Percentiles rank a stretch among this genome's conserved stretches.
phyloP scores from a whole-genome alignment of 1,140 invertebrate genomes.

The Calliopsis andreniformis region DNA sequence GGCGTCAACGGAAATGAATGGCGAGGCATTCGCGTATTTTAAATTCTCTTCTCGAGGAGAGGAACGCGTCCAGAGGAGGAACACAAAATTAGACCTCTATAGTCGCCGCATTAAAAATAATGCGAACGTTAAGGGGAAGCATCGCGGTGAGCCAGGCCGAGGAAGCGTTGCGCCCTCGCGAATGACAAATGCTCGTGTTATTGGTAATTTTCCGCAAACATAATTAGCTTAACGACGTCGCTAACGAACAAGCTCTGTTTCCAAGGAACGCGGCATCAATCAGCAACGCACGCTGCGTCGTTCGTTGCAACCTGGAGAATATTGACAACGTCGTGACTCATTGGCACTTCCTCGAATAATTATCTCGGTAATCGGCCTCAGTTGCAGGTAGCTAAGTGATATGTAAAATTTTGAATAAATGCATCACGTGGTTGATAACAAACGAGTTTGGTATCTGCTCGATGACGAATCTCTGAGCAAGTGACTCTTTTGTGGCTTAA shows the following conservation, averaged over 20 bases:
- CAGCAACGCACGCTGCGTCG: too few relatives aligned
- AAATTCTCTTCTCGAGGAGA: neutral
- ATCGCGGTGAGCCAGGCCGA: neutral
- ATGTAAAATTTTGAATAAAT: neutral
- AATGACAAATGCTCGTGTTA: constrained; percentile 15
- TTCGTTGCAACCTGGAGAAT: neutral
- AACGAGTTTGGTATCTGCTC: neutral
- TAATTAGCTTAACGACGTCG: neutral
- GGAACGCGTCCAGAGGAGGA: neutral
- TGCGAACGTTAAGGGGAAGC: neutral
- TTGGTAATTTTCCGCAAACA: neutral
- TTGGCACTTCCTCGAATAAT: neutral
- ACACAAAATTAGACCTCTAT: constrained; percentile 41
- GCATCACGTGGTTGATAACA: neutral
- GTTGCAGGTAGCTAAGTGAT: neutral
- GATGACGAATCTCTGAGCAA: neutral
- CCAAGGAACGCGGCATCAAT: neutral
- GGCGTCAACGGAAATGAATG: neutral
- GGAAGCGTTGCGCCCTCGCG: neutral
- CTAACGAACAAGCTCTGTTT: neutral
- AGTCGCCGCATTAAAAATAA: constrained; percentile 33
- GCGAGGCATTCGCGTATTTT: constrained; percentile 12
- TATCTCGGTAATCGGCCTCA: neutral
- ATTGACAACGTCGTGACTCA: neutral
- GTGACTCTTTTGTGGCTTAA: neutral